Base-by-base conservation (phyloP, 2,113 vertebrate genomes). In the Ursus arctos region DNA sequence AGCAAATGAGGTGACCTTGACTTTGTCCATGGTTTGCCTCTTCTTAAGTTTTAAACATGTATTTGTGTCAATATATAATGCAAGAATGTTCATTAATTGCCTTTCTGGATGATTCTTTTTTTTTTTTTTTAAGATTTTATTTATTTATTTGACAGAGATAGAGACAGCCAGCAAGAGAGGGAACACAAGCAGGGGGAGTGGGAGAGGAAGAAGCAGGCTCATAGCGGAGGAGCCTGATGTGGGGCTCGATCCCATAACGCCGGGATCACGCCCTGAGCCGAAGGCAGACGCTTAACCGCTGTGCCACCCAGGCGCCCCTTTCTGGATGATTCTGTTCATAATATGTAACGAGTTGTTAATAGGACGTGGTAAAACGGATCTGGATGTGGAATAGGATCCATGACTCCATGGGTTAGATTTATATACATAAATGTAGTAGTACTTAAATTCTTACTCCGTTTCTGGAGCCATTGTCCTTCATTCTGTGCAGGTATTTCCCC, bases 41-140 rank as follows among this genome's bases (percentile, higher is more conserved):
- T 14, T 88, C 43, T 95, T 53, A 51, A 69, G 31, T 22, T 71
- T 90, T 95, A 81, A 95, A 86, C 82, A 43, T 72, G 57, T 43
- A 74, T 74, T 84, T 86, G 15, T 61, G 33, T 77, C 77, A n/a
- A 14, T 33, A 47, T 63, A 77, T 77, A 71, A 74, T 40, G 49
- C 43, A 81, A 77, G 59, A 94, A 51, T 18, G 4, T 65, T 94
- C 31, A 71, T 76, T 86, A 74, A 59, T 63, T 84, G 11, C 8
- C 69, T 40, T 19, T 69, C 33, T 57, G 49, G 82, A 85, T 74
- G 71, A 33, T 76, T 94, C 86, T 95, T 36, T 36, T 36, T 36
- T 36, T 36, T 36, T 36, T 36, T 36, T 36, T 36, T 36, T 36
- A 36, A 36, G 36, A 2, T 36, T 36, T 36, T 36, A 36, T 36